A percentile compares a stretch with the other conserved stretches of the same genome.
Evolutionary conservation across 2,113 vertebrate species (phyloP).

Genomic region (Tringa solitaria): DNA sequence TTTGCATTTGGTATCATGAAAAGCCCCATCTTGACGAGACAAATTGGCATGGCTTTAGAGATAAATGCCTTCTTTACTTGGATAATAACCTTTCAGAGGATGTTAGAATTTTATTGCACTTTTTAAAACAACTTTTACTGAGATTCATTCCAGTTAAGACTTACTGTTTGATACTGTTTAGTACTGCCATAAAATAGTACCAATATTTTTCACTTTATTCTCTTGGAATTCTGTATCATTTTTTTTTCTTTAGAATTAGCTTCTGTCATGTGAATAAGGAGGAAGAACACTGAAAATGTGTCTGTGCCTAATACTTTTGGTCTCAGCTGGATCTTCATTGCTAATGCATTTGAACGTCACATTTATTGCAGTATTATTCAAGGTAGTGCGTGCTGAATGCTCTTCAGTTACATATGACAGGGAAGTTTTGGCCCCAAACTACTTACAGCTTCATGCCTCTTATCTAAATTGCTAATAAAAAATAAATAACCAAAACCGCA

Average conservation of each 20-base stretch:
- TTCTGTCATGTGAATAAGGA: neutral
- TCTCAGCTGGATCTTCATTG: neutral
- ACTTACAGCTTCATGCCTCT: neutral
- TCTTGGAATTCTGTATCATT: neutral
- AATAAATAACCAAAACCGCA: neutral
- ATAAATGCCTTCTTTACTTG: neutral
- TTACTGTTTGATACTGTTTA: neutral
- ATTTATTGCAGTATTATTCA: neutral
- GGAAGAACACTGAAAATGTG: neutral
- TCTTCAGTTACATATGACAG: neutral
- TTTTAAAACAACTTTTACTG: constrained; percentile 11
- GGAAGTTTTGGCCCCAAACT: neutral
- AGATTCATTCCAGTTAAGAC: neutral
- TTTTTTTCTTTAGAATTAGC: neutral
- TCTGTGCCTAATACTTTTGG: neutral
- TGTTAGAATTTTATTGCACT: constrained; percentile 24
- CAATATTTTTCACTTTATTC: neutral
- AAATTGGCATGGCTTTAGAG: constrained; percentile 7
- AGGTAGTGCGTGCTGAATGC: neutral
- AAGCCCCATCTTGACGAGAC: neutral
- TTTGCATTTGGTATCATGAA: neutral
- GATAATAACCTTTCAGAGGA: constrained; percentile 28
- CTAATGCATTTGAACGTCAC: neutral
- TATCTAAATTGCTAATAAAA: neutral
- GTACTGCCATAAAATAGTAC: neutral